Conservation (phyloP, 2,113 vertebrate species). For the Halcyon malimbica region DNA sequence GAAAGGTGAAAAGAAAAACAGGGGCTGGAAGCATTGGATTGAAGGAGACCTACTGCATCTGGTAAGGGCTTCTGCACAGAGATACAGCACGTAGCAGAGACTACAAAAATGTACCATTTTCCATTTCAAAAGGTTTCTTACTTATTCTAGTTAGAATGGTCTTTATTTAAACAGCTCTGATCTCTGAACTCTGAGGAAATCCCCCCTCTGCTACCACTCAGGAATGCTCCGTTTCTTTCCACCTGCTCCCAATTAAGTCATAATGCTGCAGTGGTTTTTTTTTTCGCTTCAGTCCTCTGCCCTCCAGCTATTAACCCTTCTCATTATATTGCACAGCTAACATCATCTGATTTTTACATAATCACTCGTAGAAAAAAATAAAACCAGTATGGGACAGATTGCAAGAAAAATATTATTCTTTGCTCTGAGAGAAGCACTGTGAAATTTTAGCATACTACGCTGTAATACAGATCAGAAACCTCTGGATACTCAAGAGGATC, state of each 20-base stretch:
- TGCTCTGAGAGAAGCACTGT: not conserved
- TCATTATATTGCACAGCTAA: not conserved
- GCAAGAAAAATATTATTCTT: not conserved
- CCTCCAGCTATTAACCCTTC: not conserved
- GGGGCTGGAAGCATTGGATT: conserved; percentile 95
- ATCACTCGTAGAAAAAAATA: not conserved
- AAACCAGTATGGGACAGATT: not conserved
- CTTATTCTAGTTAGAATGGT: not conserved
- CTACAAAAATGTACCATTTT: not conserved
- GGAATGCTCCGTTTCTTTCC: not conserved
- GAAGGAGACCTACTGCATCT: conserved; percentile 88
- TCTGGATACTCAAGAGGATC: not conserved
- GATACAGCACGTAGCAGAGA: not conserved
- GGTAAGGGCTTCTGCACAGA: conserved; percentile 76
- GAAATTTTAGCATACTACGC: not conserved
- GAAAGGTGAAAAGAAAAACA: conserved; percentile 93
- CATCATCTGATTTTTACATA: not conserved
- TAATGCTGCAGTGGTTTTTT: not conserved
- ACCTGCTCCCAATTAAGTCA: not conserved
- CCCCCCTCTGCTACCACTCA: not conserved
- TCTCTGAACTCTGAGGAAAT: not conserved
- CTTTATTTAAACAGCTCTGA: not conserved
- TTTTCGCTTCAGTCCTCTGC: not conserved
- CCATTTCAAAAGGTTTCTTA: not conserved
- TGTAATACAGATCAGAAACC: conserved; percentile 17